Percentiles rank a stretch among this genome's conserved stretches.
These are phyloP conservation scores for Malaclemys terrapin DNA, from an alignment of 2,113 vertebrate species.

Conservation along the genomic window DNA sequence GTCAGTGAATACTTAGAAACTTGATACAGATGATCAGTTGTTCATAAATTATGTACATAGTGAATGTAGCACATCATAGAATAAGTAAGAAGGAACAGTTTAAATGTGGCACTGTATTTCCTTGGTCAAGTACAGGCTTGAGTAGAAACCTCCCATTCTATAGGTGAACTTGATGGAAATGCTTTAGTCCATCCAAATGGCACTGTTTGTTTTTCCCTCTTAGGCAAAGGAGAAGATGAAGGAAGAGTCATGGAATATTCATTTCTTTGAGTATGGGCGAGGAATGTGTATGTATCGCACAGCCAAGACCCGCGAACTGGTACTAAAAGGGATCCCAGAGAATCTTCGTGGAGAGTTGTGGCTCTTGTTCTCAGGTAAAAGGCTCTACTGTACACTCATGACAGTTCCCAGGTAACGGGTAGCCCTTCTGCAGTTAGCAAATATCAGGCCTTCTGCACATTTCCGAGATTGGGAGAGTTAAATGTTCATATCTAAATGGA, in stretches of 20 bases:
- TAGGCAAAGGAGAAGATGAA: constrained; percentile 98
- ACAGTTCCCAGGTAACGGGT: background rate
- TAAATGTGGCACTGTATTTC: background rate
- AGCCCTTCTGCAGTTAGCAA: background rate
- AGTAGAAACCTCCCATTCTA: background rate
- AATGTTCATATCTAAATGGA: background rate
- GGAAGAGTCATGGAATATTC: constrained; percentile 96
- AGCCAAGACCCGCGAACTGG: constrained; percentile 89
- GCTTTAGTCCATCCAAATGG: constrained; percentile 4
- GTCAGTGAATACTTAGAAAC: background rate
- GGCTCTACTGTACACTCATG: background rate
- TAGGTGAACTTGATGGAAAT: background rate
- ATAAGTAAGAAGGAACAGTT: background rate
- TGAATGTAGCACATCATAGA: background rate
- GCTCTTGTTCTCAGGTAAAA: constrained; percentile 92
- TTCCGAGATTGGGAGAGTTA: background rate
- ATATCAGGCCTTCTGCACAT: background rate
- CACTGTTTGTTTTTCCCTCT: background rate
- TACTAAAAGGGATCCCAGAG: constrained; percentile 95
- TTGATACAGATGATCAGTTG: background rate
- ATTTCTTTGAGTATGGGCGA: constrained; percentile 96
- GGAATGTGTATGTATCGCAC: constrained; percentile 99
- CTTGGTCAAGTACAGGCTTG: background rate
- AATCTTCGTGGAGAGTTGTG: constrained; percentile 93
- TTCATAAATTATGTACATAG: background rate